These are phyloP conservation scores for Anguilla marmorata DNA, from an alignment of 2,797 vertebrate genomes.

Conservation along the genomic window DNA sequence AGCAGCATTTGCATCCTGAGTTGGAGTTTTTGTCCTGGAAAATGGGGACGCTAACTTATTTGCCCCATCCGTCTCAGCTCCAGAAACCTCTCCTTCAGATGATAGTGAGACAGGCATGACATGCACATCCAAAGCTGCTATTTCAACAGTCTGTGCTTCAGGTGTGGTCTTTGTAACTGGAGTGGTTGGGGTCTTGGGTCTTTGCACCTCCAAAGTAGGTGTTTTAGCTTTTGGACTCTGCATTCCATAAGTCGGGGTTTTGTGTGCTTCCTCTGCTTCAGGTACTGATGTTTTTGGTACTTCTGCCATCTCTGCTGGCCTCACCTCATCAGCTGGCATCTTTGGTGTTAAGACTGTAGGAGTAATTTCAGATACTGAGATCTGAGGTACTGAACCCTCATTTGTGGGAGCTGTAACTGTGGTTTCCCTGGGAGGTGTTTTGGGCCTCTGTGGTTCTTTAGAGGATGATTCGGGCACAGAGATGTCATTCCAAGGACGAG, in stretches of 20 bases:
- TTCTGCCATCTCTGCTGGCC: conserved; percentile 34
- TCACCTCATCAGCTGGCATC: conserved; percentile 17
- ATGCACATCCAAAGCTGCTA: neutral
- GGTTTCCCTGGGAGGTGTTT: conserved; percentile 49
- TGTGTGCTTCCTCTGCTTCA: conserved; percentile 48
- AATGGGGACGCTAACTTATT: conserved; percentile 45
- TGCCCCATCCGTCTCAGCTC: conserved; percentile 47
- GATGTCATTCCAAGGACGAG: conserved; percentile 22
- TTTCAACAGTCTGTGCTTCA: neutral
- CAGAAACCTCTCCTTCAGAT: conserved; percentile 57
- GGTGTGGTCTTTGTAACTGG: conserved; percentile 37
- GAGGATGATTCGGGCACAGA: conserved; percentile 44
- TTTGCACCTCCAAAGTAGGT: conserved; percentile 16
- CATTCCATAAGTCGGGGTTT: conserved; percentile 51
- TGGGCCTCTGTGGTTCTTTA: conserved; percentile 28
- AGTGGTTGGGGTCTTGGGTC: conserved; percentile 25
- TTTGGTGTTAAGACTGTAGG: conserved; percentile 37
- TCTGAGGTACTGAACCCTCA: conserved; percentile 38
- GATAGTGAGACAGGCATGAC: conserved; percentile 16
- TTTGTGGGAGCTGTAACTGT: conserved; percentile 28
- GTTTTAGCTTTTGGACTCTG: conserved; percentile 49
- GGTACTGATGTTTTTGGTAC: conserved; percentile 45
- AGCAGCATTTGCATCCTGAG: conserved; percentile 38
- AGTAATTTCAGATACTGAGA: conserved; percentile 19
- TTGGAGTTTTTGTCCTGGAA: conserved; percentile 40